Evolutionary conservation across 2,888 invertebrate genomes (phyloP).

Genomic region (Bombyx huttoni): DNA sequence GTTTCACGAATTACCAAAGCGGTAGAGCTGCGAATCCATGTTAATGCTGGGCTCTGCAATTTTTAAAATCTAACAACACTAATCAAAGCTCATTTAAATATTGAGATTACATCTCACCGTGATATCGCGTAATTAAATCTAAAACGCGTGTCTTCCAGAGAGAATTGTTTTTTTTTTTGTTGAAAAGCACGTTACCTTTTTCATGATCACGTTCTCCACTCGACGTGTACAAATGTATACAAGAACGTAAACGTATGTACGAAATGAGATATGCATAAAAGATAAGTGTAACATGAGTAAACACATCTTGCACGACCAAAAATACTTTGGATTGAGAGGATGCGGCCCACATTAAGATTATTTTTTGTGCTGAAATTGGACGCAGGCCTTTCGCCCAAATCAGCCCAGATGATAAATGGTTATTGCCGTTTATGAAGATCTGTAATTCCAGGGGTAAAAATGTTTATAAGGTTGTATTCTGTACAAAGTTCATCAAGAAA

Average conservation of each 20-base stretch:
- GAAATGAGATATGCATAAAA: slow-evolving; percentile 37
- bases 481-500: too few relatives aligned
- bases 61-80: too few relatives aligned
- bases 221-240: slow-evolving; percentile 6
- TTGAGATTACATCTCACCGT: too few relatives aligned
- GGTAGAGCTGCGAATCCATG: too few relatives aligned
- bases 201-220: neutral
- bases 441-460: too few relatives aligned
- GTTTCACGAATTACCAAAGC: too few relatives aligned
- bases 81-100: too few relatives aligned
- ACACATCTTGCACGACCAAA: slow-evolving; percentile 12
- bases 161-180: neutral
- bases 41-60: too few relatives aligned
- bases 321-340: slow-evolving; percentile 22
- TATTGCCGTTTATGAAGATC: too few relatives aligned
- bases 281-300: slow-evolving; percentile 22
- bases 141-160: neutral
- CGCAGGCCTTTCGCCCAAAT: too few relatives aligned
- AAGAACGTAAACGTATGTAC: slow-evolving; percentile 10
- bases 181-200: neutral
- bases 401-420: too few relatives aligned
- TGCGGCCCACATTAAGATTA: neutral
- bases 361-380: neutral
- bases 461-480: too few relatives aligned
- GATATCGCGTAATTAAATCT: neutral